A percentile compares a stretch with the other conserved stretches of the same genome.
Evolutionary conservation across 2,113 vertebrate species (phyloP).

Genomic region (Zingel zingel): DNA sequence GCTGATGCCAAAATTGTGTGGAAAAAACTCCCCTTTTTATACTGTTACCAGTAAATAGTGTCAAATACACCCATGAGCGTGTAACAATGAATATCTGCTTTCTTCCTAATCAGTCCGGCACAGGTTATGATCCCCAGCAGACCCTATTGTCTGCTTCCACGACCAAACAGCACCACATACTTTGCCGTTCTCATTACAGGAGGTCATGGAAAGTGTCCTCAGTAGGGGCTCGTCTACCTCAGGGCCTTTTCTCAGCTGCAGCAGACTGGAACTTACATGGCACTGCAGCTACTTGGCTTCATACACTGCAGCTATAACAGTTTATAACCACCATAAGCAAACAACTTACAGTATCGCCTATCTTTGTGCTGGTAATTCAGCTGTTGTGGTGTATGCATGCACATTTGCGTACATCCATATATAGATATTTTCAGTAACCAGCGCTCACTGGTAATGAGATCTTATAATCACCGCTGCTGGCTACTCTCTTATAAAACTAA

Average conservation of each 20-base stretch:
- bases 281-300: constrained; percentile 56
- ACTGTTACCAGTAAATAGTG: constrained; percentile 39
- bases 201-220: constrained; percentile 80
- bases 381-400: not conserved
- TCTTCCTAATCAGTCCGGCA: constrained; percentile 55
- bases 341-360: not conserved
- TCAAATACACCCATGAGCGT: constrained; percentile 32
- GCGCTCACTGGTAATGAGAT: constrained; percentile 68
- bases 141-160: constrained; percentile 67
- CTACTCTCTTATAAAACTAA: constrained; percentile 59
- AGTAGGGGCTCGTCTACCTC: constrained; percentile 61
- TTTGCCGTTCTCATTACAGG: constrained; percentile 76
- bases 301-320: constrained; percentile 57
- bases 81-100: constrained; percentile 53
- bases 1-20: not conserved
- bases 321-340: constrained; percentile 17
- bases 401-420: constrained; percentile 34
- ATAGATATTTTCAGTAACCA: constrained; percentile 54
- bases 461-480: constrained; percentile 63
- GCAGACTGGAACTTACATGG: constrained; percentile 54
- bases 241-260: constrained; percentile 52
- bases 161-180: constrained; percentile 59
- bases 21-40: constrained; percentile 28
- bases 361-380: constrained; percentile 16
- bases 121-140: constrained; percentile 64